These are phyloP conservation scores for Druceiella hillmani DNA, from an alignment of 2,888 invertebrate species.

Conservation along the genomic window DNA sequence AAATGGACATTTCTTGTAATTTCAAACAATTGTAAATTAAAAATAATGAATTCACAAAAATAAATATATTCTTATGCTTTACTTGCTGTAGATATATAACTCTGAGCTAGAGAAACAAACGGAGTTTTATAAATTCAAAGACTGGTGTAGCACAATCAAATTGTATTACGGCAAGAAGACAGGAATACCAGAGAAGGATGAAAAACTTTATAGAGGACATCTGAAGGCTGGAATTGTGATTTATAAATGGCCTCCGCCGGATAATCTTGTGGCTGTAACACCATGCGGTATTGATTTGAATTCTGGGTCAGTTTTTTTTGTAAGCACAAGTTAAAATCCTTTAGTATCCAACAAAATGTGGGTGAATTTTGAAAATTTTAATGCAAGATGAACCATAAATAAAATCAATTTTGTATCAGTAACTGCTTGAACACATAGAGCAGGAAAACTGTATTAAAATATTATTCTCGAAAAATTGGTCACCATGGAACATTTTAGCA, in stretches of 20 bases:
- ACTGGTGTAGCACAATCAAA: slow-evolving; percentile 58
- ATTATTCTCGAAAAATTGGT: too few species aligned
- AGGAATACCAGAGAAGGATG: slow-evolving; percentile 40
- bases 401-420: too few species aligned
- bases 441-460: too few species aligned
- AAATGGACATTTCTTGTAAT: too few species aligned
- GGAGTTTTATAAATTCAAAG: slow-evolving; percentile 60
- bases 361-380: too few species aligned
- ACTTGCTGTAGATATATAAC: slow-evolving; percentile 57
- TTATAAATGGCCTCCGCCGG: slow-evolving; percentile 63
- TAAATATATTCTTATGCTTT: too few species aligned
- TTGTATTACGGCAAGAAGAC: slow-evolving; percentile 55
- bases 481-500: too few species aligned
- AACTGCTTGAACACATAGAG: too few species aligned
- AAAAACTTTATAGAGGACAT: slow-evolving; percentile 33
- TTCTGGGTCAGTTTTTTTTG: slow-evolving; percentile 39
- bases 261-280: slow-evolving; percentile 44
- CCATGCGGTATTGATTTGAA: slow-evolving; percentile 49
- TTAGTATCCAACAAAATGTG: background rate
- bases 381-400: too few species aligned
- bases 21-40: too few species aligned
- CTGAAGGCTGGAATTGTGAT: slow-evolving; percentile 46
- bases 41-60: too few species aligned
- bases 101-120: slow-evolving; percentile 64
- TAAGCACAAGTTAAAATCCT: too few species aligned